phyloP scores from a whole-genome alignment of 1,140 invertebrate species.

The Neodiprion lecontei region DNA sequence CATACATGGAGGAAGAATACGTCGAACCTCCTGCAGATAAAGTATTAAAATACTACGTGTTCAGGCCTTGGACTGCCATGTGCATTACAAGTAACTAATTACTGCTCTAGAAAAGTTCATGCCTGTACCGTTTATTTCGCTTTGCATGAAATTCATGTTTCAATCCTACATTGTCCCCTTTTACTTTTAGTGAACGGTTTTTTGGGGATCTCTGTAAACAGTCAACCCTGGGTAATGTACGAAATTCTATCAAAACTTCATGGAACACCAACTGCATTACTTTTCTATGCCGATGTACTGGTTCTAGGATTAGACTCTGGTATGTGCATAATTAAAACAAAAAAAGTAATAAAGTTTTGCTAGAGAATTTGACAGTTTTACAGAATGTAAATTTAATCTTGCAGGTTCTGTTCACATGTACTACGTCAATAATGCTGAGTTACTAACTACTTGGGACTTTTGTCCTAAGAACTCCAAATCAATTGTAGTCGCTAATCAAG shows the following conservation, averaged over 20 bases:
- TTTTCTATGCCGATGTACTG: not conserved
- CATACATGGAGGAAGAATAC: not conserved
- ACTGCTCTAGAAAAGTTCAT: too few relatives aligned
- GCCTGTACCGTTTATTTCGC: too few relatives aligned
- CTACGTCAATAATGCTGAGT: not conserved
- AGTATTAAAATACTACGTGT: not conserved
- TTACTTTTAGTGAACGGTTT: not conserved
- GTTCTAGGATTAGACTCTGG: not conserved
- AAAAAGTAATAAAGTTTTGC: not conserved
- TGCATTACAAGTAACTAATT: not conserved
- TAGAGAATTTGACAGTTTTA: not conserved
- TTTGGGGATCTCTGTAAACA: not conserved
- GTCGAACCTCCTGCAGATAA: not conserved
- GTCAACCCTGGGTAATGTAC: not conserved
- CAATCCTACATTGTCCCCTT: too few relatives aligned
- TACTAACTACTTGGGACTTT: not conserved
- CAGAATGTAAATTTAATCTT: not conserved
- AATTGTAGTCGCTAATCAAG: constrained; percentile 2
- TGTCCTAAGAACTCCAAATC: not conserved
- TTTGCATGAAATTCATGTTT: too few relatives aligned
- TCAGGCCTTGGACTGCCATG: not conserved
- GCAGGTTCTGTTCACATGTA: not conserved
- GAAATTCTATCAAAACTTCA: not conserved
- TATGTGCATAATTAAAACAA: not conserved
- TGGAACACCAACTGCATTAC: not conserved